Evolutionary conservation across 2,888 invertebrate genomes (phyloP), one percentile per base, ranked within the genome.

Genomic region (Drosophila demipolita): DNA sequence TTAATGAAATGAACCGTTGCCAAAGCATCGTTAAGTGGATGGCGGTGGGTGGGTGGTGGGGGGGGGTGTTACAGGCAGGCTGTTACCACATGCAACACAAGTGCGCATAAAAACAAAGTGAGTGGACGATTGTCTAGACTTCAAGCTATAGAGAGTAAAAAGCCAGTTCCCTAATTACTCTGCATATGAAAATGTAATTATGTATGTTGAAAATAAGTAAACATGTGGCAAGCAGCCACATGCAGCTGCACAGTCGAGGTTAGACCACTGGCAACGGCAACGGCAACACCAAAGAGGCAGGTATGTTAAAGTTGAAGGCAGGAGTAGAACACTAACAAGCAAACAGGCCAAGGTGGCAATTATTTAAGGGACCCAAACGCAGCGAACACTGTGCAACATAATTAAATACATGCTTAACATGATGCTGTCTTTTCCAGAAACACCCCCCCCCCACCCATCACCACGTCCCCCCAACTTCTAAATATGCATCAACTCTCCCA

Each of bases 111-210:
- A 72, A 66, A 66, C 36, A 33, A 50, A 66, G 12, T 38, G 20
- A 45, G 23, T 36, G 36, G 52, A 48, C 36, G 40, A n/a, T 32
- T 61, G 74, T 65, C 78, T 77, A 76, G 78, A 67, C 78, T 40
- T 49, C 45, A 57, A 57, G 66, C 57, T 36, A 40, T 61, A 38
- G 67, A 38, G 67, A 42, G 67, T 50, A 23, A 49, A 23, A 59
- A 42, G 29, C 8, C 52, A 52, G 52, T 48, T 64, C 61, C 69
- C 80, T 80, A 80, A 80, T 80, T 80, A 80, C 79, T 63, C 58
- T 65, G 70, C 62, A 79, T 79, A 79, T 79, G 76, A 79, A 79
- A 79, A 70, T 76, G 79, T 79, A 79, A 79, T 79, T 79, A 79
- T 79, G 79, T 73, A 49, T 78, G 75, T 58, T 68, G 68, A 58